Evolutionary conservation across 2,113 vertebrate genomes (phyloP), one percentile per base, ranked within the genome.

Genomic region (Vireo altiloquus): DNA sequence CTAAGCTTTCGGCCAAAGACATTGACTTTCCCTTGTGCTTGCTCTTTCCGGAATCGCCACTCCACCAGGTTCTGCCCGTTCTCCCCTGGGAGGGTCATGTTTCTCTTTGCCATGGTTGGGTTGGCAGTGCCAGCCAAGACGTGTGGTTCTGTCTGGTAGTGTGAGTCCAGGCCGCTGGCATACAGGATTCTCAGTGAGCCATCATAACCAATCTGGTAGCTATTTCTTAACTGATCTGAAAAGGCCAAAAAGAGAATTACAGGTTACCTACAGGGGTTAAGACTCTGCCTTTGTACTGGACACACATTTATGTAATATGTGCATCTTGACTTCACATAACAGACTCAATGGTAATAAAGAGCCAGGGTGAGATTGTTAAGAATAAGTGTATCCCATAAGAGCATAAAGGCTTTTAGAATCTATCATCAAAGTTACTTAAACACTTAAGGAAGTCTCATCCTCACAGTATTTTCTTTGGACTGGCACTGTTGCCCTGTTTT

Each of bases 1-100:
- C 99, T 97, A 33, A 99, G 98, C 88, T 99, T 99, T 87, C 99
- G 98, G 82, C 99, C 99, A 72, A 99, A 99, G 85, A 99, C 99
- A 0, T 99, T 99, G 94, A 99, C 98, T 96, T 99, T 99, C 37
- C 99, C 99, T 87, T 99, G 98, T 81, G 99, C 97, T 97, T 99
- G 99, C 92, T 99, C 99, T 90, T 99, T 99, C 28, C 99, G 98
- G 97, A 99, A 99, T 46, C 99, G 98, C 99, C 99, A 99, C 74
- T 99, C 99, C 42, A 99, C 99, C 97, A 99, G 91, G 93, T 99
- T 99, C 83, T 99, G 99, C 49, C 99, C 99, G 0, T 99, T 99
- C 82, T 99, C 99, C 14, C 99, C 99, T 0, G 99, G 99, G 22
- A 99, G 97, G 20, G 99, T 99, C 98, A 99, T 99, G 96, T 99